Evolutionary conservation across 2,797 vertebrate species (phyloP).

Genomic region (Pogoniulus pusillus): DNA sequence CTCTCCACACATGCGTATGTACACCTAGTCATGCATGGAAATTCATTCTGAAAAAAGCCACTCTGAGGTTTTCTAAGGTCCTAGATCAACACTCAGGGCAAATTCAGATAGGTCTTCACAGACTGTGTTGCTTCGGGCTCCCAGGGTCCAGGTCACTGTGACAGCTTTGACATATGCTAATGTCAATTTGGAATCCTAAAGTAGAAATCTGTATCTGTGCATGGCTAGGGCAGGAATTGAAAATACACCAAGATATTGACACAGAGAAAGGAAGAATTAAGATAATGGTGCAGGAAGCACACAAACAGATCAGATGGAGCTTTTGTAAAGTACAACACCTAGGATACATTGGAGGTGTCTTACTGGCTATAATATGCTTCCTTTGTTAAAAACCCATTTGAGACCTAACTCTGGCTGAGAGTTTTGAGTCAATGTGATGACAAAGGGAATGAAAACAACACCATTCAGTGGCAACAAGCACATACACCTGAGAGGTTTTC

Average conservation of each 20-base stretch:
- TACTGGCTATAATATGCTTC: not conserved
- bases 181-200: not conserved
- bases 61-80: not conserved
- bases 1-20: not conserved
- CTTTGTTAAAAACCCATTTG: not conserved
- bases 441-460: not conserved
- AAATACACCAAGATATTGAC: not conserved
- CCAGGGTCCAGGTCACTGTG: fast-evolving
- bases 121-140: not conserved
- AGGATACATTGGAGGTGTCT: not conserved
- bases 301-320: not conserved
- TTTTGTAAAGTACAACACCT: not conserved
- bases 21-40: not conserved
- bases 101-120: not conserved
- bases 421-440: not conserved
- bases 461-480: not conserved
- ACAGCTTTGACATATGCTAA: not conserved
- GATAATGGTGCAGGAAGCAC: not conserved
- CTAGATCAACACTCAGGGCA: not conserved
- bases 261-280: not conserved
- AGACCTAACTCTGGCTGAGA: not conserved
- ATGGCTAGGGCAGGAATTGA: not conserved
- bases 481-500: not conserved
- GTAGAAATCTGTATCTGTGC: not conserved
- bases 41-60: not conserved